Percentiles rank a stretch among this genome's conserved stretches.
Conservation (phyloP, 1,140 invertebrate genomes). For the Listronotus oregonensis region DNA sequence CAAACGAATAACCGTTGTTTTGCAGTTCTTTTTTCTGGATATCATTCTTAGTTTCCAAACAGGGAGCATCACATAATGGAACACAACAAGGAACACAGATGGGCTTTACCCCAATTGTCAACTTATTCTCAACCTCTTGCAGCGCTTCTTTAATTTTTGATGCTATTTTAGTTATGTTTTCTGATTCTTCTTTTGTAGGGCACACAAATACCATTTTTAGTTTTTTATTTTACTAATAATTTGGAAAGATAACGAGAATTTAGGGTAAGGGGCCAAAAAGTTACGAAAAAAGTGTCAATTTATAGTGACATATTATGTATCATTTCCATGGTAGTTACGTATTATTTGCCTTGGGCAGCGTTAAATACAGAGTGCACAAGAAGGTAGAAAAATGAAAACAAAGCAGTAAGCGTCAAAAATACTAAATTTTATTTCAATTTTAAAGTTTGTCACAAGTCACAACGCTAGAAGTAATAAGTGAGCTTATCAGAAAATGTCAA, state of each 20-base stretch:
- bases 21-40: conserved; percentile 5
- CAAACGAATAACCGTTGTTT: neutral
- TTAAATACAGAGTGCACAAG: too few species aligned
- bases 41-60: conserved; percentile 7
- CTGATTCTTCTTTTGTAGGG: conserved; percentile 30
- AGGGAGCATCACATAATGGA: conserved; percentile 23
- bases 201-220: conserved; percentile 37
- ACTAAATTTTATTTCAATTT: too few species aligned
- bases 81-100: conserved; percentile 34
- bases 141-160: conserved; percentile 22
- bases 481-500: too few species aligned
- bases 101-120: conserved; percentile 30
- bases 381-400: too few species aligned
- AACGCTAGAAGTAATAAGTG: too few species aligned
- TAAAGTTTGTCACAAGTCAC: too few species aligned
- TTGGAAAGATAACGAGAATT: conserved; percentile 24
- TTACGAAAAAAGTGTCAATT: neutral
- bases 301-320: neutral
- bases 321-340: neutral
- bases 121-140: conserved; percentile 21
- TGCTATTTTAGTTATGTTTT: conserved; percentile 21
- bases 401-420: too few species aligned
- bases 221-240: conserved; percentile 15
- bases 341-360: too few species aligned
- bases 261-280: conserved; percentile 4